These are phyloP conservation scores for Campodea augens DNA, from an alignment of 1,140 invertebrate species.

Conservation along the genomic window DNA sequence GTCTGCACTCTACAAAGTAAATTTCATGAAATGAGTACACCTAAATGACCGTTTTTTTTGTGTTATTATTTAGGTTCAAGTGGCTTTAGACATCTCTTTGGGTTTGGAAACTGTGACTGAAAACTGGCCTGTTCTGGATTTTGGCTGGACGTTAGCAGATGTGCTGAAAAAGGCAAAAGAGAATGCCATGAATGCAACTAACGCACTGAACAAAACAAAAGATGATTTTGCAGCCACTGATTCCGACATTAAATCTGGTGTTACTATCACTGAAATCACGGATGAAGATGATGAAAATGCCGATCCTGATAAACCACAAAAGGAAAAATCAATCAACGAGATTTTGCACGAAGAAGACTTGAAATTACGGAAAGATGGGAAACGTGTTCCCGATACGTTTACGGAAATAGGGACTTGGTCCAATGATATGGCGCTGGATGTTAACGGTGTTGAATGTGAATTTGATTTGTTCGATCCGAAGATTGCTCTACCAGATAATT, in stretches of 20 bases:
- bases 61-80: slow-evolving; percentile 8
- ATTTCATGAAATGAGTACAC: no score
- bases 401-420: slow-evolving; percentile 81
- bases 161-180: slow-evolving; percentile 47
- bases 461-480: slow-evolving; percentile 23
- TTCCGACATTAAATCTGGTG: slow-evolving; percentile 12
- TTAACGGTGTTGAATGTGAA: slow-evolving; percentile 12
- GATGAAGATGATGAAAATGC: slow-evolving; percentile 15
- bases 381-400: slow-evolving; percentile 16
- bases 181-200: slow-evolving; percentile 18
- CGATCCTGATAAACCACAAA: no score
- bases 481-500: slow-evolving; percentile 22
- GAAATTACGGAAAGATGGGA: slow-evolving; percentile 27
- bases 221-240: slow-evolving; percentile 16
- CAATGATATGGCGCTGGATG: slow-evolving; percentile 52
- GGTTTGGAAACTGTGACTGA: no score
- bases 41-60: not conserved
- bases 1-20: no score
- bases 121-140: slow-evolving; percentile 72
- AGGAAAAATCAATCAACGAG: slow-evolving; percentile 27
- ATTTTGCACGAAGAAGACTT: slow-evolving; percentile 22
- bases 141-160: slow-evolving; percentile 78
- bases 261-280: slow-evolving; percentile 14
- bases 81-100: no score
- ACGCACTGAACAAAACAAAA: slow-evolving; percentile 15